Conservation (phyloP, 2,888 invertebrate species). For the Cephus runcator region DNA sequence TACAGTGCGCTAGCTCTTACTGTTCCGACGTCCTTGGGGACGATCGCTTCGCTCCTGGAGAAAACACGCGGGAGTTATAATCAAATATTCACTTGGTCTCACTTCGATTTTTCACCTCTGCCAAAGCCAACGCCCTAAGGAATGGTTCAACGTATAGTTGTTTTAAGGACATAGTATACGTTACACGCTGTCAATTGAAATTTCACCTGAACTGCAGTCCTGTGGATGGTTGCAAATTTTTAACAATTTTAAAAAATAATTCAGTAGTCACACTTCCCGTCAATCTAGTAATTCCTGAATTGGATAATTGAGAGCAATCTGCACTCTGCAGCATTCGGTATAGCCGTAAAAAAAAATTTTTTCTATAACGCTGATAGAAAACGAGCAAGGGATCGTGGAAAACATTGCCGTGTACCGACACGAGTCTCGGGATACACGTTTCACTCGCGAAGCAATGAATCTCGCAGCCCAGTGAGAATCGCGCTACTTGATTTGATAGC, state of each 20-base stretch:
- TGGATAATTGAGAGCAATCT: neutral
- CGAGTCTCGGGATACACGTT: neutral
- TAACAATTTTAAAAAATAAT: neutral
- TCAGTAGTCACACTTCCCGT: neutral
- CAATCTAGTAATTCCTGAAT: neutral
- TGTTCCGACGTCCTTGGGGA: neutral
- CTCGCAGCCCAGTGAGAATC: slow-evolving; percentile 7
- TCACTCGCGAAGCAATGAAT: neutral
- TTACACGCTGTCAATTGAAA: too few species aligned
- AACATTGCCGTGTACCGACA: neutral
- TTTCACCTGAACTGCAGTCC: neutral
- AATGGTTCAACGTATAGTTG: too few species aligned
- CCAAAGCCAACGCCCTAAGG: neutral
- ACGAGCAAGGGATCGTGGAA: neutral
- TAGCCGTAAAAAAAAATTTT: neutral
- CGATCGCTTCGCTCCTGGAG: neutral
- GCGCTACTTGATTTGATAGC: slow-evolving; percentile 17
- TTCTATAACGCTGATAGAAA: neutral
- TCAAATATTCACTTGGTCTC: neutral
- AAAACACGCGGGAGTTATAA: neutral
- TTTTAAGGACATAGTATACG: too few species aligned
- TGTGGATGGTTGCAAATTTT: neutral
- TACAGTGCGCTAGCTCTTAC: neutral
- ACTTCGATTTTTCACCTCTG: neutral
- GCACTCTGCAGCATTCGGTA: neutral